These are phyloP conservation scores for Eurystomus glaucurus DNA, from an alignment of 2,797 vertebrate genomes.

Conservation along the genomic window DNA sequence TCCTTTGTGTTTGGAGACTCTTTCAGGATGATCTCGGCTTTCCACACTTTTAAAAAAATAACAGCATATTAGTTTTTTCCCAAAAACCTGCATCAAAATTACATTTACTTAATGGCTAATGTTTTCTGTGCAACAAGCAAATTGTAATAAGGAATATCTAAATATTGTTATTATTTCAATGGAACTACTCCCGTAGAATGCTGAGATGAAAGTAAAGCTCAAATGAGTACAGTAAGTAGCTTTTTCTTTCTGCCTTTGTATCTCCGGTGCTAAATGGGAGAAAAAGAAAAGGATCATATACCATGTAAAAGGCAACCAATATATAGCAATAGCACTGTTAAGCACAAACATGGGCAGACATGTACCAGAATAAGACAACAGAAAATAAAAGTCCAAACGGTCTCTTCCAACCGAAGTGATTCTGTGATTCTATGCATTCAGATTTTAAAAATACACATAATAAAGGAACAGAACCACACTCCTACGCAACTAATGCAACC, in stretches of 20 bases:
- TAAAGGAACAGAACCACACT: background rate
- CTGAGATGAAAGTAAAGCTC: background rate
- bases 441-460: background rate
- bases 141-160: background rate
- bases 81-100: background rate
- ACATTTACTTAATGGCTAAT: background rate
- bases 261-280: background rate
- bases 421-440: background rate
- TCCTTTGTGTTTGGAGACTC: background rate
- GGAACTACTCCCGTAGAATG: background rate
- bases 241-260: background rate
- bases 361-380: background rate
- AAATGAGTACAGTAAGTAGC: background rate
- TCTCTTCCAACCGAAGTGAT: background rate
- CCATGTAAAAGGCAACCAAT: background rate
- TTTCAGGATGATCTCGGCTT: background rate
- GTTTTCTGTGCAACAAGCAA: background rate
- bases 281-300: background rate
- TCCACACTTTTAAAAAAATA: background rate
- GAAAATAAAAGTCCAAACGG: background rate
- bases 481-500: background rate
- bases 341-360: background rate
- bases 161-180: background rate
- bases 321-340: background rate
- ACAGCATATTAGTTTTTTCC: background rate